Conservation (phyloP, 2,113 vertebrate species). For the Lagopus muta region DNA sequence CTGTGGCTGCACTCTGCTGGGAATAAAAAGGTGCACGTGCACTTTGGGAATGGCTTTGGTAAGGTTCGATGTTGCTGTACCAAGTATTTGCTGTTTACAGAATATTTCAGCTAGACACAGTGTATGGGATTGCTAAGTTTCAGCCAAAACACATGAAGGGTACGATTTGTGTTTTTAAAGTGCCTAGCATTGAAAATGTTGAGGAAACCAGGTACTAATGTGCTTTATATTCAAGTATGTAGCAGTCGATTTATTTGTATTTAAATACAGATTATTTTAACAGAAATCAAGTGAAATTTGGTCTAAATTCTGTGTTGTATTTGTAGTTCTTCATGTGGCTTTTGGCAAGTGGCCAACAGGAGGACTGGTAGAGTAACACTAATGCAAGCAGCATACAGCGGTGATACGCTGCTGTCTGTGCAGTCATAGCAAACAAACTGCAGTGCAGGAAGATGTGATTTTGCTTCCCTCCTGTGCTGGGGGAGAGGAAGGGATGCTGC, state of each 20-base stretch:
- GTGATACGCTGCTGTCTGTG: background rate
- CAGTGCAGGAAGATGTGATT: background rate
- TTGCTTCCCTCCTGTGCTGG: rapidly evolving
- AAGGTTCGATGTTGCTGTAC: background rate
- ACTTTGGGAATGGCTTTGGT: background rate
- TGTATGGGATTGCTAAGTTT: background rate
- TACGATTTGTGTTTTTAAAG: background rate
- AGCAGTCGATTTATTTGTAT: background rate
- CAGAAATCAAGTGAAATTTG: background rate
- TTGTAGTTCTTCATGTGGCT: background rate
- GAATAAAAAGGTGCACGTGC: rapidly evolving
- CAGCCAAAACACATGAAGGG: background rate
- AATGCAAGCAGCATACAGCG: background rate
- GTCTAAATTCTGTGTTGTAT: background rate
- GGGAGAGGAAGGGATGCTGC: background rate
- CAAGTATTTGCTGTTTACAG: background rate
- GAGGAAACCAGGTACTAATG: background rate
- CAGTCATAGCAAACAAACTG: background rate
- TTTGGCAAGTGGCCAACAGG: background rate
- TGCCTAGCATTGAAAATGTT: rapidly evolving
- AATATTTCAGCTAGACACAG: background rate
- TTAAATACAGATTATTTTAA: constrained; percentile 37
- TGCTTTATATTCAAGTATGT: background rate
- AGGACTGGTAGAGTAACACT: background rate
- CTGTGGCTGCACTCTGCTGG: rapidly evolving